Evolutionary conservation across 2,797 vertebrate genomes (phyloP).

Genomic region (Crocidura indochinensis): DNA sequence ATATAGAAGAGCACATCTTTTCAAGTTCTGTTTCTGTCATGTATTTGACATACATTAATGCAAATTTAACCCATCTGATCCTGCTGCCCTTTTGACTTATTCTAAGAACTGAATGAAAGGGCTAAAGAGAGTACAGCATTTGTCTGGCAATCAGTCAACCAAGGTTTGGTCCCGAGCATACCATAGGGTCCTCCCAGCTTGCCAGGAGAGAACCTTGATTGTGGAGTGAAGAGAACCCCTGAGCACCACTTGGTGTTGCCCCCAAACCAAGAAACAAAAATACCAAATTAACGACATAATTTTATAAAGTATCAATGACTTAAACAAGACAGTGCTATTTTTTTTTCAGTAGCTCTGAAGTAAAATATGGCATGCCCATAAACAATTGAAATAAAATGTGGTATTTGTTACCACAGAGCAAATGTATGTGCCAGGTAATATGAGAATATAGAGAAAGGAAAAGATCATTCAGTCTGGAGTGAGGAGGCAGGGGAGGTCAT

Average conservation of each 20-base stretch:
- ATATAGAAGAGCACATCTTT: constrained; percentile 56
- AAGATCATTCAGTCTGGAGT: neutral
- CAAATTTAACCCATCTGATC: constrained; percentile 37
- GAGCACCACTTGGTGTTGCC: no score
- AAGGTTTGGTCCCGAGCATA: no score
- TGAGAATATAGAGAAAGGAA: constrained; percentile 38
- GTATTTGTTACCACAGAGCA: constrained; percentile 31
- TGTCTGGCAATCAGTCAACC: no score
- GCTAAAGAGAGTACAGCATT: no score
- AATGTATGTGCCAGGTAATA: neutral
- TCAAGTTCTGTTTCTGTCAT: constrained; percentile 53
- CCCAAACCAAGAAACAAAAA: no score
- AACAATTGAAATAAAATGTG: constrained; percentile 29
- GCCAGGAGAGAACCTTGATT: no score
- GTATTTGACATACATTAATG: constrained; percentile 33
- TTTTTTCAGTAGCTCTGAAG: constrained; percentile 13
- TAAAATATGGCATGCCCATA: constrained; percentile 19
- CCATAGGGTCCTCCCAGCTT: no score
- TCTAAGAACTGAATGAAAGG: constrained; percentile 28
- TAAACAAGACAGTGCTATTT: constrained; percentile 20
- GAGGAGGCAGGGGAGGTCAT: neutral
- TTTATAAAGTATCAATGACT: constrained; percentile 19
- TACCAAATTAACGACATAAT: neutral
- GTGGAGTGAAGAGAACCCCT: no score
- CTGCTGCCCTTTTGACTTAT: constrained; percentile 28